Conservation (phyloP, 2,888 invertebrate species). For the Diplolepis rosae region DNA sequence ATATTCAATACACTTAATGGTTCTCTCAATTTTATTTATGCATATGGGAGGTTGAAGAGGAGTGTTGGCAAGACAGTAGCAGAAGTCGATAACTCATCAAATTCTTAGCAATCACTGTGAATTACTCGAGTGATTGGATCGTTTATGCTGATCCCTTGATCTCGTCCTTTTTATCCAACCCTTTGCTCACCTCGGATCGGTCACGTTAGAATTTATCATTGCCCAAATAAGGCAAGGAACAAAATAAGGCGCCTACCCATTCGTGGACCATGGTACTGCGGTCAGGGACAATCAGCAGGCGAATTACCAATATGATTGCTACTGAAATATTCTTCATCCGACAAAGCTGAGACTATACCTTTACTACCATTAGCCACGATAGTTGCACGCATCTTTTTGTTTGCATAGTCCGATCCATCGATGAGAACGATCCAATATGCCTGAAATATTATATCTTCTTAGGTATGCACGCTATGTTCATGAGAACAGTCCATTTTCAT, state of each 20-base stretch:
- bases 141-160: slow-evolving; percentile 73
- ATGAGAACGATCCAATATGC: slow-evolving; percentile 36
- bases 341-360: slow-evolving; percentile 60
- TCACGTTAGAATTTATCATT: slow-evolving; percentile 70
- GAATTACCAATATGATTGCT: slow-evolving; percentile 74
- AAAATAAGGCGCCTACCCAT: slow-evolving; percentile 58
- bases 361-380: slow-evolving; percentile 38
- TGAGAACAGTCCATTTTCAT: neutral
- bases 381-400: slow-evolving; percentile 28
- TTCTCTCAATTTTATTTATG: too few relatives aligned
- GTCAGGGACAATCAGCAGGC: slow-evolving; percentile 72
- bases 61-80: slow-evolving; percentile 62
- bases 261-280: slow-evolving; percentile 65
- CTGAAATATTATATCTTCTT: slow-evolving; percentile 6
- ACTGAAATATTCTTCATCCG: slow-evolving; percentile 70
- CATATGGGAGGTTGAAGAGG: slow-evolving; percentile 17
- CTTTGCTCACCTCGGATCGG: slow-evolving; percentile 42
- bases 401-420: slow-evolving; percentile 33
- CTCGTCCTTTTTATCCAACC: slow-evolving; percentile 56
- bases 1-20: too few relatives aligned
- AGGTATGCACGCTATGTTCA: neutral
- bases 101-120: slow-evolving; percentile 71
- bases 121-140: slow-evolving; percentile 74
- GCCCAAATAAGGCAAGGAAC: slow-evolving; percentile 67
- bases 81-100: slow-evolving; percentile 62